Evolutionary conservation across 2,113 vertebrate genomes (phyloP), one percentile per base, ranked within the genome.

Genomic region (Platycercus adscitus): DNA sequence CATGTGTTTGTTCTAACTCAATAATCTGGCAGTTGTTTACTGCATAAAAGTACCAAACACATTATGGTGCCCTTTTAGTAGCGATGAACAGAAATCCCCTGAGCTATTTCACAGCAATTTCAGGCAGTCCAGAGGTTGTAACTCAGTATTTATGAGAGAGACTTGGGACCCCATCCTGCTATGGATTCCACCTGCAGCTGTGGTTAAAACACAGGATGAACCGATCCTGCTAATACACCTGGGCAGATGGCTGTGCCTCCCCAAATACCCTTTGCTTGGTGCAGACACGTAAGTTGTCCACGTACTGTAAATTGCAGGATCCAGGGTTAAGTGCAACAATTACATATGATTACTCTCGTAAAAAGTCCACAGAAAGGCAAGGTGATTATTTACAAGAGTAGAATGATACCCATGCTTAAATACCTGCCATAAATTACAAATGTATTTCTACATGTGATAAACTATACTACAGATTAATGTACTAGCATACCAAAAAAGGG

Each of bases 71-170:
- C 98, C 97, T 98, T 98, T 97, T 97, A 98, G 97, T 98, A 98
- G 97, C 96, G 52, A 98, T 95, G 96, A 97, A 97, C 88, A 97
- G 97, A 98, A 98, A 97, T 98, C 97, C 98, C 98, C 98, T 98
- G 98, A 98, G 98, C 98, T 98, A 97, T 97, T 98, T 98, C 96
- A 95, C 91, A 98, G 97, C 97, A 96, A 94, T 96, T 97, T 97
- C 96, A 98, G 98, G 97, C 97, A 96, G 97, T 97, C 96, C 47
- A 12, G 93, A 98, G 96, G 96, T 58, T 96, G 85, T 71, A 55
- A 97, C 82, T 96, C 71, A 19, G 61, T 80, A 96, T 95, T 95
- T 88, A 70, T 41, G 93, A 93, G 94, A 93, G 93, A 91, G 94
- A 97, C 88, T 43, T 56, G 41, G 82, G 86, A 95, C 73, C 82